Conservation (phyloP, 2,797 vertebrate genomes). For the Lateolabrax maculatus region DNA sequence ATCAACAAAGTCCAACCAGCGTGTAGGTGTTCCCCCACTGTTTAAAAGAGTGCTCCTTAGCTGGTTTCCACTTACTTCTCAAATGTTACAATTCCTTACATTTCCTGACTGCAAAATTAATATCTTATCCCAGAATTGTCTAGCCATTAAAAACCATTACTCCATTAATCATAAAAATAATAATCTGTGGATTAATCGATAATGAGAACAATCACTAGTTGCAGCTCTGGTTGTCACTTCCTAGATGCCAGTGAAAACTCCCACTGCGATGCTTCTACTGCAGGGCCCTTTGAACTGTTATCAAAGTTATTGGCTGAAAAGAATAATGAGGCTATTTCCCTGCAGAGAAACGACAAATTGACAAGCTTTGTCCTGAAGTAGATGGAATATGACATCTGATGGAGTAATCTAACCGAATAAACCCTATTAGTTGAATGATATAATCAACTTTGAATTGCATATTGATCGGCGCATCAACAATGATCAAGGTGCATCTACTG, state of each 20-base stretch:
- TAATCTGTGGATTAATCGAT: neutral
- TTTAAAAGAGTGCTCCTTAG: no score
- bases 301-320: slow-evolving; percentile 18
- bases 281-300: neutral
- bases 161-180: no score
- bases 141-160: no score
- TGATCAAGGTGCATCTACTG: slow-evolving; percentile 44
- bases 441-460: slow-evolving; percentile 57
- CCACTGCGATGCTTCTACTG: neutral
- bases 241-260: neutral
- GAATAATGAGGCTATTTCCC: slow-evolving; percentile 32
- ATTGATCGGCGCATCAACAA: slow-evolving; percentile 51
- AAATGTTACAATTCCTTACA: no score
- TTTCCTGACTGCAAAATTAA: no score
- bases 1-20: no score
- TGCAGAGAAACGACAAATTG: slow-evolving; percentile 29
- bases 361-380: slow-evolving; percentile 26
- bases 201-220: neutral
- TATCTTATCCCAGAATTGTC: neutral
- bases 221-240: neutral
- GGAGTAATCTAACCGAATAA: slow-evolving; percentile 45
- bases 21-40: no score
- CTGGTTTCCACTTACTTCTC: no score
- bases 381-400: slow-evolving; percentile 37
- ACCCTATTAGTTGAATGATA: slow-evolving; percentile 44